phyloP scores from a whole-genome alignment of 1,140 invertebrate genomes.

The Caligus rogercresseyi region DNA sequence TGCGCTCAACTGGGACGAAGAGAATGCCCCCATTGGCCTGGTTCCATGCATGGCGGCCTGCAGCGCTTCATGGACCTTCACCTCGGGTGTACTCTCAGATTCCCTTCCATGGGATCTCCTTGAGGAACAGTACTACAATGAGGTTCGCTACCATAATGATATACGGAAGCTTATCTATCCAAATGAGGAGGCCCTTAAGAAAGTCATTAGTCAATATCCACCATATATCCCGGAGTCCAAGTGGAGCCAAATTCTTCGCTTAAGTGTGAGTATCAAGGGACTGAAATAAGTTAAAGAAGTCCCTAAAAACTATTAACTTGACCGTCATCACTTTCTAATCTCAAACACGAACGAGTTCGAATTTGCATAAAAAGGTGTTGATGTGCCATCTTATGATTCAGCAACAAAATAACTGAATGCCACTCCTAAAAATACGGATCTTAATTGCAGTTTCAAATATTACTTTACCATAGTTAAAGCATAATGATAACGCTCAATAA shows the following conservation, averaged over 20 bases:
- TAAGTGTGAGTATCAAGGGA: constrained; percentile 9
- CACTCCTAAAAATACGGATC: no score
- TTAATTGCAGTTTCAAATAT: no score
- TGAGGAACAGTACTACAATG: constrained; percentile 69
- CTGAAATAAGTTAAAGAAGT: no score
- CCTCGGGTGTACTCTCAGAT: constrained; percentile 80
- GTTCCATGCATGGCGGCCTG: constrained; percentile 94
- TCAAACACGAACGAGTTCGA: no score
- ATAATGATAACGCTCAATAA: no score
- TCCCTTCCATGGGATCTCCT: constrained; percentile 85
- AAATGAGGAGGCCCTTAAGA: not conserved
- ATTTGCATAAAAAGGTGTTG: no score
- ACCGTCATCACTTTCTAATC: no score
- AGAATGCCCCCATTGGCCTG: constrained; percentile 63
- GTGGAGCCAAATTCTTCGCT: constrained; percentile 1
- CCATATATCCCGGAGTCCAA: constrained; percentile 20
- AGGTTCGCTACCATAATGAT: constrained; percentile 58
- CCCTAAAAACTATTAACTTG: no score
- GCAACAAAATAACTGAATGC: no score
- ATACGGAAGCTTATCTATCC: constrained; percentile 49
- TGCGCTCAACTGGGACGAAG: constrained; percentile 68
- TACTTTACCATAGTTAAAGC: no score
- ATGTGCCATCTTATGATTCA: no score
- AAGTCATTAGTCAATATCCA: not conserved
- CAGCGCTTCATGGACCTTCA: constrained; percentile 86